phyloP scores from a whole-genome alignment of 2,797 vertebrate species.

The Tachyglossus aculeatus region DNA sequence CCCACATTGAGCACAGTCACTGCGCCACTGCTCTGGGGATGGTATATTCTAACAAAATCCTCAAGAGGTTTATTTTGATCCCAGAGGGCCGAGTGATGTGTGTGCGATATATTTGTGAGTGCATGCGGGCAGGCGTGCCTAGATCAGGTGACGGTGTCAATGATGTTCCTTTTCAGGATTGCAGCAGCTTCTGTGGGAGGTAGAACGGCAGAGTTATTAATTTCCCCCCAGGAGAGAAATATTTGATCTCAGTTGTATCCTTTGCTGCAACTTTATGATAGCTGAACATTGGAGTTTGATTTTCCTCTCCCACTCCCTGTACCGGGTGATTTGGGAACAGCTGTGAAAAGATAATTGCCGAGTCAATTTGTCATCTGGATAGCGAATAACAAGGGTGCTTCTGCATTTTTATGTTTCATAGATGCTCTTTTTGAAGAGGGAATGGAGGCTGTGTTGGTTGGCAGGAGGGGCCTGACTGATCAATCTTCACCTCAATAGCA shows the following conservation, averaged over 20 bases:
- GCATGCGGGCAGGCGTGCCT: neutral
- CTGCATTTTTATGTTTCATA: neutral
- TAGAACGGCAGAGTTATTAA: constrained; percentile 12
- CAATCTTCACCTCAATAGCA: neutral
- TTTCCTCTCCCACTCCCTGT: neutral
- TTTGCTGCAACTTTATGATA: neutral
- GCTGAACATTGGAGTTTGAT: neutral
- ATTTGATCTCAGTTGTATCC: neutral
- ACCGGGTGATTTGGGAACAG: neutral
- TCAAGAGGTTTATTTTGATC: constrained; percentile 11
- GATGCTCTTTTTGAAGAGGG: neutral
- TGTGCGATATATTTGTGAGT: constrained; percentile 5
- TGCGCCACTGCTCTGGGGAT: neutral
- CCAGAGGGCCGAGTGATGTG: constrained; percentile 12
- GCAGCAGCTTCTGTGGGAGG: constrained; percentile 2
- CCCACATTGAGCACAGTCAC: constrained; percentile 4
- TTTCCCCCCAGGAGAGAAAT: constrained; percentile 23
- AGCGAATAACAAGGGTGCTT: neutral
- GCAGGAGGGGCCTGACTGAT: no score
- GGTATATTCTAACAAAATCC: neutral
- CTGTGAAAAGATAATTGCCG: neutral
- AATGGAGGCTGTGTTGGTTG: no score
- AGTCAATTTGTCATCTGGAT: neutral
- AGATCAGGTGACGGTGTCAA: constrained; percentile 1
- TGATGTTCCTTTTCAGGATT: constrained; percentile 31